phyloP scores from a whole-genome alignment of 2,888 invertebrate genomes.

The Schizaphis graminum region DNA sequence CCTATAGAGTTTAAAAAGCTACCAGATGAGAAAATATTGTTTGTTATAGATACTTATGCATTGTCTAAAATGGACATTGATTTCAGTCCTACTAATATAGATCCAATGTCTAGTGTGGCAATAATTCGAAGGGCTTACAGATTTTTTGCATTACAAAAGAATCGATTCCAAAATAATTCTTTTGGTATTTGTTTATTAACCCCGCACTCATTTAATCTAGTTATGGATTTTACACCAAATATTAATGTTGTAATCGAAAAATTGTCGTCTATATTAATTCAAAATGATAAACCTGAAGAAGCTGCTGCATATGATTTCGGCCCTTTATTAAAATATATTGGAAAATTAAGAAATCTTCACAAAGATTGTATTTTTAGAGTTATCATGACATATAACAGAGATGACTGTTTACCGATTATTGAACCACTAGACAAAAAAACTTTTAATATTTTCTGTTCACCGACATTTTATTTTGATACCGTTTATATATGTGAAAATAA shows the following conservation, averaged over 20 bases:
- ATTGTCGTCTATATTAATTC: background rate
- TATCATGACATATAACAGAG: constrained; percentile 58
- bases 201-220: constrained; percentile 27
- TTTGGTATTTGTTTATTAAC: constrained; percentile 61
- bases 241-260: constrained; percentile 37
- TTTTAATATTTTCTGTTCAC: constrained; percentile 45
- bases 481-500: constrained; percentile 47
- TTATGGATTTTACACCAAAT: constrained; percentile 54
- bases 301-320: constrained; percentile 51
- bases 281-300: constrained; percentile 42
- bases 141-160: constrained; percentile 47
- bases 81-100: constrained; percentile 33
- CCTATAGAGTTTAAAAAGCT: constrained; percentile 7
- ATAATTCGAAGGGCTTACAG: constrained; percentile 34
- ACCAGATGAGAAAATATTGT: constrained; percentile 52
- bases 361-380: constrained; percentile 54
- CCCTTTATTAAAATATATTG: constrained; percentile 42
- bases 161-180: constrained; percentile 43
- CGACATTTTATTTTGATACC: constrained; percentile 50
- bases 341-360: constrained; percentile 23
- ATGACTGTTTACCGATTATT: constrained; percentile 57
- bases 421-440: constrained; percentile 42
- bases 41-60: constrained; percentile 39
- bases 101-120: constrained; percentile 49
- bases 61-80: constrained; percentile 40